Conservation (phyloP, 2,113 vertebrate genomes). For the Percina caprodes region DNA sequence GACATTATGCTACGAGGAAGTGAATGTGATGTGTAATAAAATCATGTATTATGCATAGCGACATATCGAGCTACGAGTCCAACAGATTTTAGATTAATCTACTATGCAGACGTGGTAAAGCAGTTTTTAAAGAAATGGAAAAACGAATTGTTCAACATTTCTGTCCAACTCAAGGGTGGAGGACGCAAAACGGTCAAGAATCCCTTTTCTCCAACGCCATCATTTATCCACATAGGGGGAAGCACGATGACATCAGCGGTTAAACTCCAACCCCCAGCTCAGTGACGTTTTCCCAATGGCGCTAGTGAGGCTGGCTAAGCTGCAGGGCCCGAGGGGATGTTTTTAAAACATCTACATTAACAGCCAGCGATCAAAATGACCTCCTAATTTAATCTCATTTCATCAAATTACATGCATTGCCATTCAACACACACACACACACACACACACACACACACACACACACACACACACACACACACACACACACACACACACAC, state of each 20-base stretch:
- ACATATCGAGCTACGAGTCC: constrained; percentile 10
- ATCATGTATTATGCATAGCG: constrained; percentile 65
- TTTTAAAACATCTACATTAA: constrained; percentile 70
- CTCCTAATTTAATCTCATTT: constrained; percentile 74
- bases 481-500: too few relatives aligned
- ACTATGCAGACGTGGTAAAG: constrained; percentile 9
- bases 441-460: too few relatives aligned
- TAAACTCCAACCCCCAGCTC: constrained; percentile 25
- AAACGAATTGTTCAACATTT: constrained; percentile 32
- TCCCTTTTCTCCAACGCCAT: constrained; percentile 4
- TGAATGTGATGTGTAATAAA: constrained; percentile 51
- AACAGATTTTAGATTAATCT: constrained; percentile 45
- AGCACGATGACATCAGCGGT: constrained; percentile 33
- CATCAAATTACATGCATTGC: constrained; percentile 67
- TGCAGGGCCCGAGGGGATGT: constrained; percentile 6
- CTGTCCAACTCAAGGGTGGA: background rate
- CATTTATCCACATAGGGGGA: constrained; percentile 16
- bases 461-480: too few relatives aligned
- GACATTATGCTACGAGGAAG: constrained; percentile 20
- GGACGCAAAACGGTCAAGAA: background rate
- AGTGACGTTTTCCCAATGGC: constrained; percentile 22
- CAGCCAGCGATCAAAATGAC: constrained; percentile 56
- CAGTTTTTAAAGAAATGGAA: constrained; percentile 26
- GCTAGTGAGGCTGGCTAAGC: constrained; percentile 24
- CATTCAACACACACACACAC: constrained; percentile 35